Evolutionary conservation across 1,140 invertebrate genomes (phyloP).

Genomic region (Triops cancriformis): DNA sequence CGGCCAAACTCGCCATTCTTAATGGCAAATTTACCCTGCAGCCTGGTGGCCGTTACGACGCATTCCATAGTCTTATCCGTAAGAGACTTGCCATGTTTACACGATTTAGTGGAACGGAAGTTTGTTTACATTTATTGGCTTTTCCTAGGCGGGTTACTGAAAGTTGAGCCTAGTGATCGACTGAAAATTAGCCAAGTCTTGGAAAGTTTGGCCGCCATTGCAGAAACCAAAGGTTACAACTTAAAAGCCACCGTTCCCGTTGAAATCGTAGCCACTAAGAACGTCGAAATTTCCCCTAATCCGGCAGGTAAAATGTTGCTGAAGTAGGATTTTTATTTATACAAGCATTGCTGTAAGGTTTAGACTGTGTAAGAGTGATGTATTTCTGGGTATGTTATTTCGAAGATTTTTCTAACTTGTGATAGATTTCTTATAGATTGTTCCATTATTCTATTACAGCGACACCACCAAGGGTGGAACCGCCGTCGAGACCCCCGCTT

Average conservation of each 20-base stretch:
- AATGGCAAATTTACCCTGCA: conserved; percentile 91
- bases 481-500: conserved; percentile 16
- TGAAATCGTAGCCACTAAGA: conserved; percentile 42
- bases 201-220: conserved; percentile 76
- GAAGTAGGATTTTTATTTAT: background rate
- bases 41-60: conserved; percentile 65
- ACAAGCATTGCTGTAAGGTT: no score
- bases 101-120: background rate
- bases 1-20: conserved; percentile 87
- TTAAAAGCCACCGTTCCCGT: conserved; percentile 62
- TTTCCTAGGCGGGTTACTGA: conserved; percentile 63
- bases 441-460: conserved; percentile 44
- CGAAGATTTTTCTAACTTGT: no score
- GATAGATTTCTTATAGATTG: no score
- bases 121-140: background rate
- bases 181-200: conserved; percentile 66
- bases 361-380: no score
- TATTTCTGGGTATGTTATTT: no score
- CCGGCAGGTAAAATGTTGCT: background rate
- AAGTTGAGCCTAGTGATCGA: conserved; percentile 64
- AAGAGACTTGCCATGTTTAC: conserved; percentile 40
- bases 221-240: conserved; percentile 69
- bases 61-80: conserved; percentile 86
- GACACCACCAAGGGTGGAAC: conserved; percentile 28
- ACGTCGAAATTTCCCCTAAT: background rate